Percentiles rank a stretch among this genome's conserved stretches.
Conservation (phyloP, 2,888 invertebrate species). For the Cantharis rustica region DNA sequence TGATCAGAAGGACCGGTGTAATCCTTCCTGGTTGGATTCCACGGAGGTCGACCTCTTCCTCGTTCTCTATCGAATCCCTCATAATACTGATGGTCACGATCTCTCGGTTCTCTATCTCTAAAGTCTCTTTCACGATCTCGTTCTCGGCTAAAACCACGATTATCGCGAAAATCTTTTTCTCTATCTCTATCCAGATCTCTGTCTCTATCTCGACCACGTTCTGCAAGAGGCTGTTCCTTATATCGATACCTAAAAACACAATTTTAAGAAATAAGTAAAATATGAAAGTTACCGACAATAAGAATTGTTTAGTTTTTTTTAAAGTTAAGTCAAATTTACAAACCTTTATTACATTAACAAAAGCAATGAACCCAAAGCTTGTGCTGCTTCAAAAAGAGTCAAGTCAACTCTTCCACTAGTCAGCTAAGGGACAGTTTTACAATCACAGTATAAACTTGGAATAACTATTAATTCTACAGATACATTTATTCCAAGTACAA, state of each 20-base stretch:
- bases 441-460: not conserved
- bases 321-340: not conserved
- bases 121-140: slow-evolving; percentile 33
- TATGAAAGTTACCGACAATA: not conserved
- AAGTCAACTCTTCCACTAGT: not conserved
- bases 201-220: slow-evolving; percentile 47
- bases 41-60: slow-evolving; percentile 21
- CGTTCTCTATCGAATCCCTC: slow-evolving; percentile 38
- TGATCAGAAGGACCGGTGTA: slow-evolving; percentile 36
- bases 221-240: slow-evolving; percentile 35
- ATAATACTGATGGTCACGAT: slow-evolving; percentile 24
- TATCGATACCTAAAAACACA: slow-evolving; percentile 39
- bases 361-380: not conserved
- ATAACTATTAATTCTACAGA: not conserved
- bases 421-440: not conserved
- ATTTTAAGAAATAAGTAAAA: not conserved
- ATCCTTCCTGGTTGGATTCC: slow-evolving; percentile 24
- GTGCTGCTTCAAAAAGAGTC: not conserved
- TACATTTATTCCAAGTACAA: not conserved
- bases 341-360: not conserved
- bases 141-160: slow-evolving; percentile 44
- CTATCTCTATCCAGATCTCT: slow-evolving; percentile 48
- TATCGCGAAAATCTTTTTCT: slow-evolving; percentile 39
- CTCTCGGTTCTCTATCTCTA: slow-evolving; percentile 17
- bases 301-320: not conserved